Evolutionary conservation across 2,888 invertebrate genomes (phyloP).

Genomic region (Asteroscopus sphinx): DNA sequence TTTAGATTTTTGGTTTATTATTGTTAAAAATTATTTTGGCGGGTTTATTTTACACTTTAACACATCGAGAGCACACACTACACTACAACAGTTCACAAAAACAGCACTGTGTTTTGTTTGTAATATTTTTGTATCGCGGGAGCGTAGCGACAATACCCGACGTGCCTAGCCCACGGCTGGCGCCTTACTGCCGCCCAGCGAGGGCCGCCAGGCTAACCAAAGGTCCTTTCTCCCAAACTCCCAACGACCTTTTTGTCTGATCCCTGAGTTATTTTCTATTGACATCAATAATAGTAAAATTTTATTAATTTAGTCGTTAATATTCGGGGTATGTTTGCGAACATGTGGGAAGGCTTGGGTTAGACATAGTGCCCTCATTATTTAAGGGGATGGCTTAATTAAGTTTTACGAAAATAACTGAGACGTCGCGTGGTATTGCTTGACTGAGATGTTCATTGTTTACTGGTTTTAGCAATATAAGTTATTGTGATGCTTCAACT

Average conservation of each 20-base stretch:
- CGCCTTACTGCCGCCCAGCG: slow-evolving; percentile 70
- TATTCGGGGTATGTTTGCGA: slow-evolving; percentile 27
- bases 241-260: slow-evolving; percentile 53
- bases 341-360: not conserved
- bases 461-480: not conserved
- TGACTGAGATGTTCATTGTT: slow-evolving; percentile 8
- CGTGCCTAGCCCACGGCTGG: slow-evolving; percentile 57
- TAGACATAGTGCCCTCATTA: slow-evolving; percentile 26
- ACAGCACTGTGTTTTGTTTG: slow-evolving; percentile 45
- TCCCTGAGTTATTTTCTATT: slow-evolving; percentile 38
- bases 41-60: slow-evolving; percentile 11
- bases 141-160: slow-evolving; percentile 49
- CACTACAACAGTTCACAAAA: slow-evolving; percentile 31
- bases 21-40: not conserved
- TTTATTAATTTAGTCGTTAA: slow-evolving; percentile 23
- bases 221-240: slow-evolving; percentile 53
- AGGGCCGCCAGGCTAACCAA: slow-evolving; percentile 48
- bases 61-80: slow-evolving; percentile 5
- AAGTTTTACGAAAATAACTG: slow-evolving; percentile 37
- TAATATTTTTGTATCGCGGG: slow-evolving; percentile 51
- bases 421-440: slow-evolving; percentile 9
- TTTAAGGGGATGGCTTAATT: slow-evolving; percentile 26
- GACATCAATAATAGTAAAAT: slow-evolving; percentile 30
- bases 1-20: slow-evolving; percentile 6
- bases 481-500: not conserved